Evolutionary conservation across 2,888 invertebrate genomes (phyloP).

Genomic region (Callyntrura guangdongensis): DNA sequence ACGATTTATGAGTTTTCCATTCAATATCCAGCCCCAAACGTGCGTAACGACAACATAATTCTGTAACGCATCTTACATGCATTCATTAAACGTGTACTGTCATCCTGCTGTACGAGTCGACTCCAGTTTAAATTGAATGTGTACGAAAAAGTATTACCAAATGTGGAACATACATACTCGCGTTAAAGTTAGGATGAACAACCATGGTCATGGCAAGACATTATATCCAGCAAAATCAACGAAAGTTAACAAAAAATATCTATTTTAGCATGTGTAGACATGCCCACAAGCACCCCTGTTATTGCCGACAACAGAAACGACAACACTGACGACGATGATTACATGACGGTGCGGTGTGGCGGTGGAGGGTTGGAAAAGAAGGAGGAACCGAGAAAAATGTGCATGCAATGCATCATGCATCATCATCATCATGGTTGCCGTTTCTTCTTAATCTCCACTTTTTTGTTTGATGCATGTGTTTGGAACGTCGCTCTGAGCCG

Average conservation of each 20-base stretch:
- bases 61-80: background rate
- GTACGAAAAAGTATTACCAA: background rate
- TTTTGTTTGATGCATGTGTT: slow-evolving; percentile 17
- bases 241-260: background rate
- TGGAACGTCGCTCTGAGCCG: slow-evolving; percentile 53
- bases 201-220: background rate
- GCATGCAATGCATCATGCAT: slow-evolving; percentile 53
- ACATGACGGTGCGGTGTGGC: background rate
- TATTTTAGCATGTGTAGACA: slow-evolving; percentile 60
- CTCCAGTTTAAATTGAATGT: slow-evolving; percentile 1
- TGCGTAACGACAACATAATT: slow-evolving; percentile 54
- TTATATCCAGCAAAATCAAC: background rate
- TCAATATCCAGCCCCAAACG: slow-evolving; percentile 39
- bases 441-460: background rate
- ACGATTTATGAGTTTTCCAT: slow-evolving; percentile 47
- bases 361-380: slow-evolving; percentile 43
- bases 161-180: background rate
- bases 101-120: background rate
- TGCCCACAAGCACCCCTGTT: slow-evolving; percentile 32
- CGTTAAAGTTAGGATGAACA: background rate
- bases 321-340: slow-evolving; percentile 3
- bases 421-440: background rate
- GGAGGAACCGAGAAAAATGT: slow-evolving; percentile 57
- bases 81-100: background rate
- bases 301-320: slow-evolving; percentile 42